Base-by-base conservation (phyloP, 2,888 invertebrate species). In the Lasioglossum zephyrum region DNA sequence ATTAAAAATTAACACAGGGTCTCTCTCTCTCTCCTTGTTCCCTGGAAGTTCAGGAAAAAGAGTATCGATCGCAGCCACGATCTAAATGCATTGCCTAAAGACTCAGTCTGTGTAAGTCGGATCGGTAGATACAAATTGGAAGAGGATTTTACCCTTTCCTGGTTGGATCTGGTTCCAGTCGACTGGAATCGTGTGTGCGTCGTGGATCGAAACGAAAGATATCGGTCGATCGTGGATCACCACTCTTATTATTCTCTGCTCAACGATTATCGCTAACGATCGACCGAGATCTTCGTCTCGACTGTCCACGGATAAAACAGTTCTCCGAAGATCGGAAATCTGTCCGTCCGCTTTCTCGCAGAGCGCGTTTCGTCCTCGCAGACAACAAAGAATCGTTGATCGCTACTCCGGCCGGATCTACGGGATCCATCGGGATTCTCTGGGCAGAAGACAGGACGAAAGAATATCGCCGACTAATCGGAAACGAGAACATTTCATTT, bases 21-120 rank as follows among this genome's bases (percentile, higher is more conserved):
- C 18, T 39, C 66, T 39, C 39, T 18, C 39, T 39, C 39, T 39
- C 39, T 39, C 44, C 41, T 36, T 57, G n/a, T 75, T 80, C 70
- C 83, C 72, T 84, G 82, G 78, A 77, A 85, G 78, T 75, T 74
- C 70, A 70, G 82, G 79, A 63, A 63, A 63, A 31, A 86, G 76
- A 79, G 79, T 79, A 73, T 75, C 83, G 84, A 82, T 78, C 78
- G 60, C 49, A 63, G 82, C 60, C 53, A 47, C 79, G 70, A 79
- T 76, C 85, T 49, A 82, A 82, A 77, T 82, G 77, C 74, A 36
- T 86, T 57, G 86, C 70, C 79, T 82, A 86, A 77, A 72, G 41
- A 82, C 80, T 87, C 87, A 87, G 86, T 87, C 87, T 87, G 72
- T 82, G 78, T 39, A 53, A 73, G 79, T 63, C 86, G 79, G 36